Evolutionary conservation across 2,888 invertebrate genomes (phyloP), one percentile per base, ranked within the genome.

Genomic region (Zonitis immaculata): DNA sequence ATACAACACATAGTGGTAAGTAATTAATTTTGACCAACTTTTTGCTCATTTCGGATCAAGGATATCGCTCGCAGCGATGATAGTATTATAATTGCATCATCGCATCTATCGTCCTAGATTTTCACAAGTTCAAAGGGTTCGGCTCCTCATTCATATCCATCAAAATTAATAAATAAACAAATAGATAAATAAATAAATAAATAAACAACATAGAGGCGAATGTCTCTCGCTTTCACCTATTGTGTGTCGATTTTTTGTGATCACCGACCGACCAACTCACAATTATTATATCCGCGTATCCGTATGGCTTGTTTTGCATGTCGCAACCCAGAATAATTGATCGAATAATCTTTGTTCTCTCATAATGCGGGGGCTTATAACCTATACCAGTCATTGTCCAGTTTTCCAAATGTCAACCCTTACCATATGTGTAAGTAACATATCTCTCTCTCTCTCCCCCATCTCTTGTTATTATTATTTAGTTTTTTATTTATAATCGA

Each of bases 1-100:
- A 93, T 73, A 93, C 93, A 53, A 88, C 90, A 78, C 90, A 91
- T 77, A 91, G 91, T 78, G 93, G 93, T 93, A 76, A 88, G 88
- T 79, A n/a, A n/a, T n/a, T n/a, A n/a, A n/a, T n/a, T n/a, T n/a
- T n/a, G n/a, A n/a, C n/a, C n/a, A n/a, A n/a, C n/a, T n/a, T 12
- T 16, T 35, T 35, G 16, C 3, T 1, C 3, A 18, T 35, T 35
- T 35, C 9, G 35, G 35, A 35, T 35, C 35, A 35, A 35, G 35
- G 35, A 18, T 35, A 9, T 18, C 3, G 35, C 35, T 8, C 9
- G 16, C 16, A 6, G 35, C 9, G 3, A 35, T 3, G 35, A 35
- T 35, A 18, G 32, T 32, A 35, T 35, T 35, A 4, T 18, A 35
- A 18, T 35, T 35, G 35, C 35, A 11, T 16, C 35, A 35, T 9